Conservation (phyloP, 2,888 invertebrate species). For the Aporophyla lueneburgensis region DNA sequence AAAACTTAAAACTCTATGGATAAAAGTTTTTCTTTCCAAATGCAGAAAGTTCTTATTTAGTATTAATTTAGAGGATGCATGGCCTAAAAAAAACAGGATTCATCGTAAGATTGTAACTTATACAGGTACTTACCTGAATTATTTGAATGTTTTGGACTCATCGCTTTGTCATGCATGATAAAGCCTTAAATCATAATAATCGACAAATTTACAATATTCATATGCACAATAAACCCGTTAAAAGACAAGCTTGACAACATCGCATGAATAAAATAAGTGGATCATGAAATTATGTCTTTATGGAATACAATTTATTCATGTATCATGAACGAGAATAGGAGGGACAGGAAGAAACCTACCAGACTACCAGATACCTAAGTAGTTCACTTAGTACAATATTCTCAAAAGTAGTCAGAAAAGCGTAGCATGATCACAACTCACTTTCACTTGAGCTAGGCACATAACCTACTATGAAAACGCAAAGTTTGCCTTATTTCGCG, state of each 20-base stretch:
- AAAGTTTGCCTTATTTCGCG: slow-evolving; percentile 5
- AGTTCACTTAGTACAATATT: not conserved
- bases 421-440: not conserved
- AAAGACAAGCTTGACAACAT: slow-evolving; percentile 48
- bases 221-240: slow-evolving; percentile 42
- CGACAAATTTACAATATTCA: slow-evolving; percentile 28
- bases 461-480: not conserved
- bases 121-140: slow-evolving; percentile 3
- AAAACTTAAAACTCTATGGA: no score
- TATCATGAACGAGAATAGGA: not conserved
- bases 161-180: slow-evolving; percentile 8
- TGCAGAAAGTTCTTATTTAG: not conserved
- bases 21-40: not conserved
- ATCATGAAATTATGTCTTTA: slow-evolving; percentile 26
- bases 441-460: not conserved
- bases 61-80: not conserved
- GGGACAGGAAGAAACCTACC: not conserved
- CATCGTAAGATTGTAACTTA: not conserved
- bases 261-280: slow-evolving; percentile 41
- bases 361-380: not conserved
- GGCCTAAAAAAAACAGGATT: not conserved
- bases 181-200: slow-evolving; percentile 47
- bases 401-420: not conserved
- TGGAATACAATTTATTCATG: slow-evolving; percentile 6
- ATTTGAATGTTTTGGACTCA: slow-evolving; percentile 7